Evolutionary conservation across 2,797 vertebrate species (phyloP).

Genomic region (Typhlichthys eigenmanni): DNA sequence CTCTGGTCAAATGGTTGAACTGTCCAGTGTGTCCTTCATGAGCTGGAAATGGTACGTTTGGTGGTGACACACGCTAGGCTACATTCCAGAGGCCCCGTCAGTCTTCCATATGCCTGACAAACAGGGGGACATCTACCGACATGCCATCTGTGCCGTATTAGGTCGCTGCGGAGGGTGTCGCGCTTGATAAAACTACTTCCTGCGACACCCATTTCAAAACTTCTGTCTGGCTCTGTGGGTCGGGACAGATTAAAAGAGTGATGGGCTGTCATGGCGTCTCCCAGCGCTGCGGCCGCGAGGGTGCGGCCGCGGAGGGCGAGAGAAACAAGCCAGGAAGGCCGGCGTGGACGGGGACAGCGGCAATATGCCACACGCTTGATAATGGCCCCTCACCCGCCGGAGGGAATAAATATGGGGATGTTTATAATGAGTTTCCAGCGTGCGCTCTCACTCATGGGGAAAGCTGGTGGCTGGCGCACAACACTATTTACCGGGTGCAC

Average conservation of each 20-base stretch:
- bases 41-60: conserved; percentile 16
- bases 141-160: conserved; percentile 71
- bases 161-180: conserved; percentile 54
- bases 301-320: conserved; percentile 40
- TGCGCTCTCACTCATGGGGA: conserved; percentile 32
- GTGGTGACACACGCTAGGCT: conserved; percentile 1
- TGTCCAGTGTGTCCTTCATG: conserved; percentile 13
- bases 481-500: conserved; percentile 53
- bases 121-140: conserved; percentile 52
- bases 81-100: conserved; percentile 39
- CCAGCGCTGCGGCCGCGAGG: conserved; percentile 20
- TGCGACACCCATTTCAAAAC: conserved; percentile 58
- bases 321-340: conserved; percentile 58
- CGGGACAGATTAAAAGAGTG: conserved; percentile 68
- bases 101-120: conserved; percentile 61
- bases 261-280: conserved; percentile 67
- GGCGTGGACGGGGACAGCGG: conserved; percentile 61
- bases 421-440: conserved; percentile 68
- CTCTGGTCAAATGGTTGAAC: no score
- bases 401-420: conserved; percentile 63
- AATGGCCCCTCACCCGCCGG: conserved; percentile 54
- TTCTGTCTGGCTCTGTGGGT: conserved; percentile 63
- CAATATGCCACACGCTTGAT: conserved; percentile 65
- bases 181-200: conserved; percentile 71
- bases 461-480: conserved; percentile 44